Evolutionary conservation across 2,797 vertebrate species (phyloP).

Genomic region (Potorous gilbertii): DNA sequence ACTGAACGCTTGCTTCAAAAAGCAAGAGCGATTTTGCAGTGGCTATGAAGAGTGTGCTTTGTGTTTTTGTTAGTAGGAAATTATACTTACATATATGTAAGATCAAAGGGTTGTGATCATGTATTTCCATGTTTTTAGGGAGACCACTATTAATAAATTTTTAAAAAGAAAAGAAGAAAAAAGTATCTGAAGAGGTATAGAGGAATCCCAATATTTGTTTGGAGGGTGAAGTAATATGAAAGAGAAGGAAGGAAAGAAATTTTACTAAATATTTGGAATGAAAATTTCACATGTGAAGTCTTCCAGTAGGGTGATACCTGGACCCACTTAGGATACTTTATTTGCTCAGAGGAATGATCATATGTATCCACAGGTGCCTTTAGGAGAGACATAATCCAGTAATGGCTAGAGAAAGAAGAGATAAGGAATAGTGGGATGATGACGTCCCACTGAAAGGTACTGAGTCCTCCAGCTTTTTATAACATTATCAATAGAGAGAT

Average conservation of each 20-base stretch:
- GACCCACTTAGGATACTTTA: not conserved
- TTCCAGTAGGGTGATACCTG: not conserved
- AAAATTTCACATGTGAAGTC: not conserved
- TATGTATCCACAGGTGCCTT: not conserved
- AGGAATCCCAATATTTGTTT: not conserved
- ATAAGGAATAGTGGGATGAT: not conserved
- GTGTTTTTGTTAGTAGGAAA: not conserved
- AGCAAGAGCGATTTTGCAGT: not conserved
- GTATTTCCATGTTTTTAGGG: not conserved
- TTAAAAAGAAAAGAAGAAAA: not conserved
- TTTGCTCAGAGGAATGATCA: not conserved
- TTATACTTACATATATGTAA: not conserved
- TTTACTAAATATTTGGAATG: not conserved
- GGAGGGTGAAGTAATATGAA: not conserved
- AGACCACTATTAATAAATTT: not conserved
- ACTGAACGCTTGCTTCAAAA: not conserved
- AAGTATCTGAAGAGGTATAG: not conserved
- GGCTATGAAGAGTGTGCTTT: not conserved
- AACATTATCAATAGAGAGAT: not conserved
- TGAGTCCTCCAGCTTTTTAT: not conserved
- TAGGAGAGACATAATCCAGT: not conserved
- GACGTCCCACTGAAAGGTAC: not conserved
- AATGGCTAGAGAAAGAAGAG: not conserved
- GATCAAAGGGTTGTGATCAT: not conserved
- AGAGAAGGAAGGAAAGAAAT: not conserved